These are phyloP conservation scores for Ormyrus pomaceus DNA, from an alignment of 2,888 invertebrate genomes.

Conservation along the genomic window DNA sequence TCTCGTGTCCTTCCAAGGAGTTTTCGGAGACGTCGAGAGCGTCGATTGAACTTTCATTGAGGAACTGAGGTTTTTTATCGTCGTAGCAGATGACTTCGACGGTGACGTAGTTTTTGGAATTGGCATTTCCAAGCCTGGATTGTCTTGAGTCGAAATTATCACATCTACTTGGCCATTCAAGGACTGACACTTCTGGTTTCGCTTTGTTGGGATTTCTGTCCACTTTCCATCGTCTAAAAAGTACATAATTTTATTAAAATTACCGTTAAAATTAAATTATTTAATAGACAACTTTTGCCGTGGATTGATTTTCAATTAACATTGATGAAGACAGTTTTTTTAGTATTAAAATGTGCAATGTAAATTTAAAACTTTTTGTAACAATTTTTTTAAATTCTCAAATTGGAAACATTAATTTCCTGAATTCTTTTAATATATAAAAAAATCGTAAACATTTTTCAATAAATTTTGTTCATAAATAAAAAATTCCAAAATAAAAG, in stretches of 20 bases:
- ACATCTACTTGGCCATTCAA: conserved; percentile 24
- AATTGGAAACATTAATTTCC: not conserved
- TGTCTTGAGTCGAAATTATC: not conserved
- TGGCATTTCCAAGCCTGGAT: conserved; percentile 15
- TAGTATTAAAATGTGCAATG: too few relatives aligned
- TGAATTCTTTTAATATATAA: not conserved
- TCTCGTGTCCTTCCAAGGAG: conserved; percentile 15
- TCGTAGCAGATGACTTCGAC: conserved; percentile 48
- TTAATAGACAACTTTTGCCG: too few relatives aligned
- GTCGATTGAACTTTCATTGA: conserved; percentile 45
- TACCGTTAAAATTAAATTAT: too few relatives aligned
- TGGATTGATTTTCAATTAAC: too few relatives aligned
- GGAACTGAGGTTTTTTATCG: not conserved
- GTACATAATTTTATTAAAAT: not conserved
- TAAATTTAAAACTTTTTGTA: too few relatives aligned
- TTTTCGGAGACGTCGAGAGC: conserved; percentile 38
- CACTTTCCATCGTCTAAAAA: conserved; percentile 37
- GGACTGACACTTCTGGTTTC: conserved; percentile 34
- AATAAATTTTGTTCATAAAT: too few relatives aligned
- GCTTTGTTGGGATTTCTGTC: conserved; percentile 17
- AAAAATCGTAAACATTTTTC: not conserved
- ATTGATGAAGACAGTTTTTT: too few relatives aligned
- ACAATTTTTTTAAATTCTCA: too few relatives aligned
- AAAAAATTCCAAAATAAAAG: too few relatives aligned
- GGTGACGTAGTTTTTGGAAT: conserved; percentile 48